Conservation (phyloP, 2,888 invertebrate genomes). For the Elmis aenea region DNA sequence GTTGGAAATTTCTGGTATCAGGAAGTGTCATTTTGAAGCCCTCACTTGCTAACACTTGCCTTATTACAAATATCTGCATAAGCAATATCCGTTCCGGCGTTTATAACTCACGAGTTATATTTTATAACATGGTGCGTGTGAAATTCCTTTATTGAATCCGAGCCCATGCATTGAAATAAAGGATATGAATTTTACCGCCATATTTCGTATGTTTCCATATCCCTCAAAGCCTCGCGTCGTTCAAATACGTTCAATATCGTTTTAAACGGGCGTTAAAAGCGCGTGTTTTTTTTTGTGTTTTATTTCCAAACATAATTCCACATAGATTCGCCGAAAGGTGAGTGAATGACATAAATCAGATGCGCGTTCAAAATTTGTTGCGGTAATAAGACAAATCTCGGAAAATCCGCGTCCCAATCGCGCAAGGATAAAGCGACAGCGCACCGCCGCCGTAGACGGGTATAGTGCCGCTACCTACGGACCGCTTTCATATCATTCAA, state of each 20-base stretch:
- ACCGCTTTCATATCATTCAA: constrained; percentile 35
- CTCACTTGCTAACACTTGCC: constrained; percentile 25
- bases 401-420: constrained; percentile 18
- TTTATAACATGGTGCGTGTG: constrained; percentile 27
- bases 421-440: constrained; percentile 12
- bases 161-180: neutral
- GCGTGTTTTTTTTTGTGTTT: neutral
- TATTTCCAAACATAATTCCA: constrained; percentile 8
- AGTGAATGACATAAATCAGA: constrained; percentile 19
- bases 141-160: constrained; percentile 23
- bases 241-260: no score
- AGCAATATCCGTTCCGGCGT: constrained; percentile 24
- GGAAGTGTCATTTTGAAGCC: constrained; percentile 28
- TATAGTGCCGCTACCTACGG: constrained; percentile 11
- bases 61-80: constrained; percentile 28
- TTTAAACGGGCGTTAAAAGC: no score
- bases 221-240: no score
- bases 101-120: constrained; percentile 24
- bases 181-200: neutral
- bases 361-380: constrained; percentile 18
- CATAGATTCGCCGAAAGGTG: constrained; percentile 13
- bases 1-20: no score
- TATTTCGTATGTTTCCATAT: neutral
- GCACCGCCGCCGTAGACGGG: neutral
- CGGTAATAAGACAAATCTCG: constrained; percentile 26